Evolutionary conservation across 2,888 invertebrate genomes (phyloP), one percentile per base, ranked within the genome.

Genomic region (Syrphus vitripennis): DNA sequence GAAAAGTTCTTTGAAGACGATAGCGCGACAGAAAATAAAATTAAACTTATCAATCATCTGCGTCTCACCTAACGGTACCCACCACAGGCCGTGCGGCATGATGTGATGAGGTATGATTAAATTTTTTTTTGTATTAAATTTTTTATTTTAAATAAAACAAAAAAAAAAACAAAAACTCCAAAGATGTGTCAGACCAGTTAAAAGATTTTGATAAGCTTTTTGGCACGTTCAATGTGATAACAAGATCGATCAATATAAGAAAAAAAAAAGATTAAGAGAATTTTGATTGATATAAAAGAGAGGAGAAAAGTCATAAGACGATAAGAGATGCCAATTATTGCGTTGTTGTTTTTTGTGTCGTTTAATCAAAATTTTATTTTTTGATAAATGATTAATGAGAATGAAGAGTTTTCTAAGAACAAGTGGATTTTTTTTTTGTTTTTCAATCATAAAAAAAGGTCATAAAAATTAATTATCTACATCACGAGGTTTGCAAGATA

Each of bases 31-130:
- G 59, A 45, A 59, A 19, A 45, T 37, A 24, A 63, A 7, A 40
- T n/a, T n/a, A 37, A 12, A 63, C 71, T 84, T 84, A 81, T 84
- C 84, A 81, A 80, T 84, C 84, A 84, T 84, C 76, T 80, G 67
- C 61, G 76, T 80, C 67, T 5, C 24, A 14, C 53, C 21, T 3
- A 9, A 9, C 37, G 42, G 55, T 19, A n/a, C 10, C 29, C n/a
- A 5, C 16, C n/a, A n/a, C n/a, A n/a, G 3, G 9, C 1, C 0
- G 12, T 2, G 24, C 61, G 16, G 7, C 7, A 12, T 37, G 83
- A 72, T 77, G 65, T 29, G 82, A 67, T 67, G 69, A 75, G 61
- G 53, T 69, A 34, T 69, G 71, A 82, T 82, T 75, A 83, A n/a
- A n/a, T n/a, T 83, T 72, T 65, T 57, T 5, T 71, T 55, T 45